phyloP scores from a whole-genome alignment of 2,797 vertebrate genomes.

The Gallinago stenura region DNA sequence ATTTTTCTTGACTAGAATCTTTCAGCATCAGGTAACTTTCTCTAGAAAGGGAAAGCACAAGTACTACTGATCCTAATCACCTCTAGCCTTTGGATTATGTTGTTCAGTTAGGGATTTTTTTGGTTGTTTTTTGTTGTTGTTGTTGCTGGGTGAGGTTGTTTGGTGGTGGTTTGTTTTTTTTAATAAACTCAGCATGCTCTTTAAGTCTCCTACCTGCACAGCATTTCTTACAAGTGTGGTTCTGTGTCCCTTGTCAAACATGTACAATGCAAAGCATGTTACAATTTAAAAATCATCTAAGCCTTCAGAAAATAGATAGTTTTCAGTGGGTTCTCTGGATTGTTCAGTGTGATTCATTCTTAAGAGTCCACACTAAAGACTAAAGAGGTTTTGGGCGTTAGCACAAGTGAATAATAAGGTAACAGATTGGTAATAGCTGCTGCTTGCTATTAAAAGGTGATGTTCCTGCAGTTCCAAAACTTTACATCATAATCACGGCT shows the following conservation, averaged over 20 bases:
- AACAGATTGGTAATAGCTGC: background rate
- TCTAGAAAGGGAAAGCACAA: background rate
- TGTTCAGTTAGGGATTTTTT: background rate
- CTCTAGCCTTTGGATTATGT: background rate
- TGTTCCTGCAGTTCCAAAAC: background rate
- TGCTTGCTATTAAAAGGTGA: background rate
- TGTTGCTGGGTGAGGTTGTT: background rate
- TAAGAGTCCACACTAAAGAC: background rate
- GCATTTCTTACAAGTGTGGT: background rate
- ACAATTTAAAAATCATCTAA: background rate
- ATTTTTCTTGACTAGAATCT: background rate
- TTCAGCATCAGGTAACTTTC: background rate
- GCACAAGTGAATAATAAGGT: background rate
- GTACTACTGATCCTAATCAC: background rate
- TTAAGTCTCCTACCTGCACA: background rate
- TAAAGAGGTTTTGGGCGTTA: background rate
- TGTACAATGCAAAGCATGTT: background rate
- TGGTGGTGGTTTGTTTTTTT: background rate
- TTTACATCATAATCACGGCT: background rate
- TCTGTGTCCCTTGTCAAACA: background rate
- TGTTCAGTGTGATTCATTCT: background rate
- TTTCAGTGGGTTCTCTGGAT: background rate
- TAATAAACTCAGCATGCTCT: background rate
- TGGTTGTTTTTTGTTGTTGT: too few relatives aligned
- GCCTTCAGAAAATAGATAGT: background rate